Percentiles rank a stretch among this genome's conserved stretches.
Evolutionary conservation across 2,888 invertebrate species (phyloP).

Genomic region (Erynnis tages): DNA sequence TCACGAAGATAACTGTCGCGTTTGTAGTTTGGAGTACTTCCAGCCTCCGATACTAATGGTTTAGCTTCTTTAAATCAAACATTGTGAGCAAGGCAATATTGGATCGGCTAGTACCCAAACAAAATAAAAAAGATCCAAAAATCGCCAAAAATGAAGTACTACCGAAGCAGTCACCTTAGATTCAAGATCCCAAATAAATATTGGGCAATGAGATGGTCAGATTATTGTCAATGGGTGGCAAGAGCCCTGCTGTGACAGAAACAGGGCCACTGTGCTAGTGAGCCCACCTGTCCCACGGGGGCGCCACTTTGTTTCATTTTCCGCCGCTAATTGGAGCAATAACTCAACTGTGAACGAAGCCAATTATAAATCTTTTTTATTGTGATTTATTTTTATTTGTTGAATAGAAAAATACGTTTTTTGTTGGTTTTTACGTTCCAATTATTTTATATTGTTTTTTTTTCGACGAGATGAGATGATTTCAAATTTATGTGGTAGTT

Average conservation of each 20-base stretch:
- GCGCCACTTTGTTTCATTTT: not conserved
- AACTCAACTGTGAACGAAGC: not conserved
- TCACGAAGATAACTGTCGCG: too few relatives aligned
- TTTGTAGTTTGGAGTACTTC: too few relatives aligned
- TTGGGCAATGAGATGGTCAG: constrained; percentile 53
- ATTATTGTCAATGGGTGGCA: constrained; percentile 53
- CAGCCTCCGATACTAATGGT: too few relatives aligned
- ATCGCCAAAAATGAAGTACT: too few relatives aligned
- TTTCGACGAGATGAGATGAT: too few relatives aligned
- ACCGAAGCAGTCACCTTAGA: not conserved
- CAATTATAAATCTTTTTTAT: not conserved
- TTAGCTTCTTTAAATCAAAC: too few relatives aligned
- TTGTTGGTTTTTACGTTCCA: too few relatives aligned
- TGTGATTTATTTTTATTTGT: not conserved
- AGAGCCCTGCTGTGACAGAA: constrained; percentile 49
- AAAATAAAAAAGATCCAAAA: too few relatives aligned
- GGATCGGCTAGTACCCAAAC: too few relatives aligned
- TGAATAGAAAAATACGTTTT: not conserved
- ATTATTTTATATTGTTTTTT: too few relatives aligned
- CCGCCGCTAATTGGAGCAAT: not conserved
- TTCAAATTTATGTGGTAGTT: too few relatives aligned
- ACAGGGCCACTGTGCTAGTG: constrained; percentile 63
- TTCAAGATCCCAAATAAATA: not conserved
- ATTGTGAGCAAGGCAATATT: too few relatives aligned
- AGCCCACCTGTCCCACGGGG: constrained; percentile 45